These are phyloP conservation scores for Delphinapterus leucas DNA, from an alignment of 2,113 vertebrate species.

Conservation along the genomic window DNA sequence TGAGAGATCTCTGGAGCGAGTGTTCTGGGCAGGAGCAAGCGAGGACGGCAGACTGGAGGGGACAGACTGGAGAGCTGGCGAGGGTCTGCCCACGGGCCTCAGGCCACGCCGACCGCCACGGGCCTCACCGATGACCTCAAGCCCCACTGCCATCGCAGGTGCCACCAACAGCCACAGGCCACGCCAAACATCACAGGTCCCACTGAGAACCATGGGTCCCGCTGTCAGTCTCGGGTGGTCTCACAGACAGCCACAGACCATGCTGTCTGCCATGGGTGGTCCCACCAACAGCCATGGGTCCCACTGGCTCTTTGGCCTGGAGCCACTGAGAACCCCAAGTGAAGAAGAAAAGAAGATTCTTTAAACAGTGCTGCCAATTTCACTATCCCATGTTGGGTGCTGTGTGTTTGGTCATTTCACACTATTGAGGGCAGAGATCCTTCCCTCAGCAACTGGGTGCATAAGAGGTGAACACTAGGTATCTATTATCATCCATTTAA, in stretches of 20 bases:
- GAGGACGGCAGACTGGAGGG: neutral
- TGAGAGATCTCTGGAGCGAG: conserved; percentile 77
- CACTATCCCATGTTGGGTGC: neutral
- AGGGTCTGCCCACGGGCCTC: neutral
- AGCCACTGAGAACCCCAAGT: conserved; percentile 84
- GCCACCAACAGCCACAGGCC: neutral
- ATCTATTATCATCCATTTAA: neutral
- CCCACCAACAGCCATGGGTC: neutral
- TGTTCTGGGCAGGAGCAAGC: conserved; percentile 71
- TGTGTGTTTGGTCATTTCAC: neutral
- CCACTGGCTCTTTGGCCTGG: conserved; percentile 80
- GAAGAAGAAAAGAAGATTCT: conserved; percentile 88
- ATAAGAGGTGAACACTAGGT: neutral
- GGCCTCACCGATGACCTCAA: neutral
- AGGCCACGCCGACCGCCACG: neutral
- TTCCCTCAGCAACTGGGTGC: neutral
- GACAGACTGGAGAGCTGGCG: fast-evolving
- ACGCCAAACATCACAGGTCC: neutral
- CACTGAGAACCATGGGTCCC: neutral
- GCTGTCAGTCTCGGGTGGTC: neutral
- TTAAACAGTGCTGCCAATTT: conserved; percentile 82
- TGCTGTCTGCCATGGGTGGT: too few species aligned
- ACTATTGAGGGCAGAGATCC: neutral
- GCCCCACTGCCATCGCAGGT: neutral
- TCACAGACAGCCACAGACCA: neutral